phyloP scores from a whole-genome alignment of 1,140 invertebrate species.

The Carposina sasakii region DNA sequence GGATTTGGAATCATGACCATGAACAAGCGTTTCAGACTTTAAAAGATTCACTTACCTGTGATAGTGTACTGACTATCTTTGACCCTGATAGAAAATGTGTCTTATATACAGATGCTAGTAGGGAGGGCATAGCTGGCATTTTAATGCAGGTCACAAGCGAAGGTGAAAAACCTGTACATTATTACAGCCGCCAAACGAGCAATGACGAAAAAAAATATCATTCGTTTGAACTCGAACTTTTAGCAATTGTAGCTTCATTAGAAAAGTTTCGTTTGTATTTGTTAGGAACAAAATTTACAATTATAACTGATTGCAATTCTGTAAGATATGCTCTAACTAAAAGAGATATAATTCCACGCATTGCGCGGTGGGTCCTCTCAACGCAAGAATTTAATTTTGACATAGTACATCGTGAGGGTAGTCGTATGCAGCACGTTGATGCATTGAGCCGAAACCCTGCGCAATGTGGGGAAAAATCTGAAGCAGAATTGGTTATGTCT shows the following conservation, averaged over 20 bases:
- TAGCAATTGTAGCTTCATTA: neutral
- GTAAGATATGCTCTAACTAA: neutral
- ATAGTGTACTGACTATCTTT: neutral
- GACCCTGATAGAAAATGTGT: slow-evolving; percentile 5
- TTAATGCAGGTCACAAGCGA: slow-evolving; percentile 2
- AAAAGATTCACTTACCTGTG: neutral
- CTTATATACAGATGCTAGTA: neutral
- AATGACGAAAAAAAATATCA: neutral
- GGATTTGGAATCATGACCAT: slow-evolving; percentile 12
- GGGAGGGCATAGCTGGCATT: slow-evolving; percentile 1
- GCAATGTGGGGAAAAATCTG: neutral
- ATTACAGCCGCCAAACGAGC: neutral
- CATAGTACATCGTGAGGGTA: slow-evolving; percentile 10
- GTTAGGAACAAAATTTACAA: neutral
- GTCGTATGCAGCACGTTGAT: slow-evolving; percentile 40
- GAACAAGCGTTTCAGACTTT: neutral
- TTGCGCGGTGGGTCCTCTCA: slow-evolving; percentile 16
- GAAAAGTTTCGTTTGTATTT: neutral
- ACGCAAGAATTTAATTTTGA: slow-evolving; percentile 18
- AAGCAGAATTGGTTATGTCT: neutral
- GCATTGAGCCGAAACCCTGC: slow-evolving; percentile 29
- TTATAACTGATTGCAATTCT: neutral
- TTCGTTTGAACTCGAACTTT: neutral
- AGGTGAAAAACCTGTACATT: slow-evolving; percentile 1
- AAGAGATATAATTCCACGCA: slow-evolving; percentile 1